Base-by-base conservation (phyloP, 1,140 invertebrate species). In the Drosophila carrolli region DNA sequence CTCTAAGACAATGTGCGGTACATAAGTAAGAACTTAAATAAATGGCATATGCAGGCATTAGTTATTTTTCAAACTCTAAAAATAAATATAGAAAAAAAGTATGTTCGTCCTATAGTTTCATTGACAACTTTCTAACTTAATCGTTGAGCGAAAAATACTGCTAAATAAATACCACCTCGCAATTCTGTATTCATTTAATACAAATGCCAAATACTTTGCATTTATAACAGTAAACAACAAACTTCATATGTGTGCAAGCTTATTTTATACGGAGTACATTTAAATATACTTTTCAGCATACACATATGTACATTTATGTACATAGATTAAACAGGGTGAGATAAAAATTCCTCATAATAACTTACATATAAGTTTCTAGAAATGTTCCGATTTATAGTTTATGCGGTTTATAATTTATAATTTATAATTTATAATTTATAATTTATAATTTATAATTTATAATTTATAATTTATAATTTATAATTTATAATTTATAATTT, bases 141-240 rank as follows among this genome's bases (percentile, higher is more conserved):
- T 9, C 14, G 16, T 44, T 44, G 8, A 44, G 5, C n/a, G 40
- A 16, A 16, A 9, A 8, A 8, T 48, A n/a, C 6, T 23, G 13
- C 23, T 29, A 4, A 8, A 4, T n/a, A 27, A 9, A n/a, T 37
- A 53, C 32, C 50, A 53, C 50, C 50, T 37, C 16, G 10, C 9
- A 16, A 53, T 19, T 19, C 13, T 6, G 5, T 11, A 37, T 11
- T 37, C n/a, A 11, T 37, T 51, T 14, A 32, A 35, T 48, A 29
- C 13, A 29, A 8, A 32, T 14, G 16, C n/a, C 5, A 27, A 5
- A 14, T 14, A 32, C 29, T 32, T 8, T 14, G 27, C 5, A 32
- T 50, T 32, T 50, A 48, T 48, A 14, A 50, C 8, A 37, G 32
- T 37, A 53, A 53, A 37, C 50, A 53, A 16, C 48, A 11, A 37